Evolutionary conservation across 1,140 invertebrate genomes (phyloP), one percentile per base, ranked within the genome.

Genomic region (Piezodorus guildinii): DNA sequence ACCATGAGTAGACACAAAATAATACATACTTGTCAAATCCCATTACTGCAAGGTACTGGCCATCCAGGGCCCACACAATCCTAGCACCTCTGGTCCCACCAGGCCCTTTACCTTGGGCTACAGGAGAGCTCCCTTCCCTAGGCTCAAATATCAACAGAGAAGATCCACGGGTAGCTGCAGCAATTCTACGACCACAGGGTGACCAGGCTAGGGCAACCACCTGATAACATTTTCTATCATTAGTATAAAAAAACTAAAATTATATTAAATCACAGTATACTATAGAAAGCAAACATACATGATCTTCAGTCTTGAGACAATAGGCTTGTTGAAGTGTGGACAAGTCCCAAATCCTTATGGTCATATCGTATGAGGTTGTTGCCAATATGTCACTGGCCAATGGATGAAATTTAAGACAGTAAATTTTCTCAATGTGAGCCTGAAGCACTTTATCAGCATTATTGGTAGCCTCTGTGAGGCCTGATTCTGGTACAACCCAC

Each of bases 141-240:
- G 91, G 90, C 69, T 88, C 82, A 71, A 83, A 90, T 30, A 96
- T 83, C 68, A 92, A 79, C 10, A 96, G 77, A 70, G 86, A 84
- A n/a, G 86, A 85, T 77, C 96, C 93, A 74, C 92, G 93, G 75
- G 90, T 91, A 0, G 91, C 83, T 6, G 88, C 94, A 10, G 91
- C 90, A 49, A 92, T 80, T 71, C 82, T 85, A 10, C 81, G 82
- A 1, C 94, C 93, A 72, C 90, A 91, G 0, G 87, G 87, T 65
- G 91, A 94, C 94, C 94, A 97, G 9, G 88, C 86, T 58, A 92
- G 79, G 65, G 88, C 86, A 67, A 94, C 95, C 72, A 96, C 91
- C 79, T 83, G 73, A n/a, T 72, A 69, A 65, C 3, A 56, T 8
- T 12, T 10, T 39, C 12, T 39, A 10, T 6, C 2, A 39, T 6